phyloP scores from a whole-genome alignment of 2,797 vertebrate genomes.

The Capromys pilorides region DNA sequence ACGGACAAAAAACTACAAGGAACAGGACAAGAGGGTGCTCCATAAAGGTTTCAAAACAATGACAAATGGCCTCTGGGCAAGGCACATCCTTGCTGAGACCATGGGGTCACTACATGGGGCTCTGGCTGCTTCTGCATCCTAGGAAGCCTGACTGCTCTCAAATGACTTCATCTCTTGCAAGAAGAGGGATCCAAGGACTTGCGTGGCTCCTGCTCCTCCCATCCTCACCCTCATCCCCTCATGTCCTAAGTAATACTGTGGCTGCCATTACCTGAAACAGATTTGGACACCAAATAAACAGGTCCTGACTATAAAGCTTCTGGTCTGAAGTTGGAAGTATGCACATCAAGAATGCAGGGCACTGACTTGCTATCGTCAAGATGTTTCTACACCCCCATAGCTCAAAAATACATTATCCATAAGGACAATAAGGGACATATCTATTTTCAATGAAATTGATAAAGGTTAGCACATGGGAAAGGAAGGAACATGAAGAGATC shows the following conservation, averaged over 20 bases:
- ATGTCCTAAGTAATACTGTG: not conserved
- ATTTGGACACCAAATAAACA: not conserved
- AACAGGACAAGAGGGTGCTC: not conserved
- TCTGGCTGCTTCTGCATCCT: not conserved
- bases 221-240: not conserved
- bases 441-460: not conserved
- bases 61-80: not conserved
- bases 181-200: not conserved
- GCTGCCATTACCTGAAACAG: not conserved
- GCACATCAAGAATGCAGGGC: not conserved
- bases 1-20: not conserved
- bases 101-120: rapidly evolving
- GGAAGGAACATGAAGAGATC: not conserved
- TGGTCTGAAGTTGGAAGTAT: not conserved
- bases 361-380: not conserved
- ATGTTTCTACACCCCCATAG: not conserved
- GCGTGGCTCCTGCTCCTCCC: not conserved
- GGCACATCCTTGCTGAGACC: not conserved
- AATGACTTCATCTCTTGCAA: not conserved
- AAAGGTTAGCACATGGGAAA: not conserved
- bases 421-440: not conserved
- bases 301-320: not conserved
- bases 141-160: not conserved
- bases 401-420: not conserved
- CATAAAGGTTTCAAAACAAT: not conserved